A percentile compares a stretch with the other conserved stretches of the same genome.
Conservation (phyloP, 2,888 invertebrate species). For the Pachliopta kotzebuea region DNA sequence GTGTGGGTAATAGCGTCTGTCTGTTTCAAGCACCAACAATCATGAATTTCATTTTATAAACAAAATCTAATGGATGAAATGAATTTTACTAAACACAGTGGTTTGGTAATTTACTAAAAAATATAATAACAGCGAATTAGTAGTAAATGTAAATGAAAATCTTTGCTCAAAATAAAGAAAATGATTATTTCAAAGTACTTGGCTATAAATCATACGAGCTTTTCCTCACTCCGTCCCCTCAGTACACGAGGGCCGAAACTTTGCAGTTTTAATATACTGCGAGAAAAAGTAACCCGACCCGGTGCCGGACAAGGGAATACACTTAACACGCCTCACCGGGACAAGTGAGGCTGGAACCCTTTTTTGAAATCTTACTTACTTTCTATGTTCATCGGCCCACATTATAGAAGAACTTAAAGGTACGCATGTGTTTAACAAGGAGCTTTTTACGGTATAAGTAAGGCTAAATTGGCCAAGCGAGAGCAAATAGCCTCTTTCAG, state of each 20-base stretch:
- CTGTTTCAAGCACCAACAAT: no score
- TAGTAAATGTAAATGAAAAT: neutral
- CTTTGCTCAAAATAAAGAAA: neutral
- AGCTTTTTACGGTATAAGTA: neutral
- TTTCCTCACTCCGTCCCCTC: constrained; percentile 29
- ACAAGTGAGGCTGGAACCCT: constrained; percentile 30
- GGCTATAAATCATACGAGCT: constrained; percentile 65
- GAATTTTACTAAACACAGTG: no score
- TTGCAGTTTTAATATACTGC: constrained; percentile 72
- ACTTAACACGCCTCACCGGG: constrained; percentile 39
- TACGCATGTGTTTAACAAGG: neutral
- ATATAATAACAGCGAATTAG: no score
- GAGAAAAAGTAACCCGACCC: constrained; percentile 69
- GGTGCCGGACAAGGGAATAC: constrained; percentile 47
- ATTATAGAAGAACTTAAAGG: neutral
- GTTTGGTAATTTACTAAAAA: no score
- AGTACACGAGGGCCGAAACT: constrained; percentile 46
- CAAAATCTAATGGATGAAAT: no score
- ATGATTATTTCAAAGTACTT: constrained; percentile 12
- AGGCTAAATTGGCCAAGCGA: neutral
- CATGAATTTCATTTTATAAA: no score
- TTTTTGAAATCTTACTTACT: constrained; percentile 20
- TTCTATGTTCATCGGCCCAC: neutral
- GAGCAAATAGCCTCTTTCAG: no score
- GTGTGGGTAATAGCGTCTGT: no score